These are phyloP conservation scores for Autographa pulchrina DNA, from an alignment of 2,888 invertebrate species.

Conservation along the genomic window DNA sequence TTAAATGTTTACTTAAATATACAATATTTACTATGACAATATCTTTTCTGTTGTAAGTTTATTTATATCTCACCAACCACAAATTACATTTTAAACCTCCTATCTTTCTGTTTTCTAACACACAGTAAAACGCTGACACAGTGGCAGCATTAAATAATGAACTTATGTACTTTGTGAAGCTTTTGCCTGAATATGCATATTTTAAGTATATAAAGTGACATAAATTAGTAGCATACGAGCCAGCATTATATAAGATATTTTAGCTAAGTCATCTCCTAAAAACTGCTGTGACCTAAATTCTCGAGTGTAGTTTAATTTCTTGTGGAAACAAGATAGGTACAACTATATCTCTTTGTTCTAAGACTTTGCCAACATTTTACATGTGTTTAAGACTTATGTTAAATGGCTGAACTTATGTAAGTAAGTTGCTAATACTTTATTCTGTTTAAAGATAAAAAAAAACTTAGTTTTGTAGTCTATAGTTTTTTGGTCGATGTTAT, in stretches of 20 bases:
- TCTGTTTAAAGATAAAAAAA: too few species aligned
- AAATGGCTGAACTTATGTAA: slow-evolving; percentile 16
- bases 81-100: background rate
- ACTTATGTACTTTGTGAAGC: slow-evolving; percentile 2
- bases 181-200: slow-evolving; percentile 35
- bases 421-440: background rate
- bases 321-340: slow-evolving; percentile 9
- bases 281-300: slow-evolving; percentile 44
- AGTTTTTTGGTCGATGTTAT: too few species aligned
- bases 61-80: background rate
- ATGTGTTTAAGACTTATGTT: slow-evolving; percentile 16
- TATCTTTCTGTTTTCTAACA: background rate
- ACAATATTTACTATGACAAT: background rate
- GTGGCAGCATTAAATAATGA: background rate
- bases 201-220: slow-evolving; percentile 35
- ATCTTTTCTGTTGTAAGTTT: background rate
- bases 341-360: background rate
- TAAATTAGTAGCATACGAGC: slow-evolving; percentile 34
- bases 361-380: background rate
- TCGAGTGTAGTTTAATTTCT: slow-evolving; percentile 40
- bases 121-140: background rate
- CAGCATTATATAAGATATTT: slow-evolving; percentile 25
- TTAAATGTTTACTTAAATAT: too few species aligned
- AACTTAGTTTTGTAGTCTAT: too few species aligned
- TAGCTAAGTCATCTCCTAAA: slow-evolving; percentile 21